Conservation (phyloP, 2,797 vertebrate species). For the Phalloptychus januarius region DNA sequence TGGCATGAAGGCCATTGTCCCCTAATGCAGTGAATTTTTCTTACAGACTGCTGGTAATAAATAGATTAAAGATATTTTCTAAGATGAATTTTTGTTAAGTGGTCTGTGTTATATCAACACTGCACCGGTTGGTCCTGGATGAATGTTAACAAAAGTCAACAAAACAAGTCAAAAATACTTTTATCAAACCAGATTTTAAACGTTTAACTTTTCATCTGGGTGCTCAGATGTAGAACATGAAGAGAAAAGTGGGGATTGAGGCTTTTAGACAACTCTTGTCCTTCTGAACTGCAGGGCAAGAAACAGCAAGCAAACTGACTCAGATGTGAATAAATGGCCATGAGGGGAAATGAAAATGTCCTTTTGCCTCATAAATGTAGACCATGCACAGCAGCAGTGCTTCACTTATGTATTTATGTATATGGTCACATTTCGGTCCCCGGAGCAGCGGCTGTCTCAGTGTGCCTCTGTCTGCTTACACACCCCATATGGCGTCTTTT, state of each 20-base stretch:
- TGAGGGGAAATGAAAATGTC: background rate
- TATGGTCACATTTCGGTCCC: background rate
- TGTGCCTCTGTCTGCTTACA: background rate
- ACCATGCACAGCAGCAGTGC: background rate
- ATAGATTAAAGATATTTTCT: background rate
- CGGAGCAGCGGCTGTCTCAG: background rate
- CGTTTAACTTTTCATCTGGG: background rate
- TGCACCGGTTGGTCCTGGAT: background rate
- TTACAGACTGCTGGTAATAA: background rate
- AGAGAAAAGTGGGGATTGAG: background rate
- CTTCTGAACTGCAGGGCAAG: background rate
- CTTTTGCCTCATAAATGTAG: background rate
- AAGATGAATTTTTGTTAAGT: background rate
- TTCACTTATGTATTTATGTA: conserved; percentile 5
- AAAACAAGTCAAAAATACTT: background rate
- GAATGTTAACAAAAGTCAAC: background rate
- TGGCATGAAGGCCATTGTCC: background rate
- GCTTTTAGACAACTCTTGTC: background rate
- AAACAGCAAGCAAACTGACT: background rate
- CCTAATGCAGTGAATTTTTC: background rate
- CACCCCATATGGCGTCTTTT: conserved; percentile 32
- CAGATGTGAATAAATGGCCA: background rate
- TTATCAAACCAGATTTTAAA: background rate
- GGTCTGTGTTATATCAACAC: background rate
- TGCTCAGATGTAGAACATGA: background rate